These are phyloP conservation scores for Monarcha castaneiventris DNA, from an alignment of 2,113 vertebrate genomes.

Conservation along the genomic window DNA sequence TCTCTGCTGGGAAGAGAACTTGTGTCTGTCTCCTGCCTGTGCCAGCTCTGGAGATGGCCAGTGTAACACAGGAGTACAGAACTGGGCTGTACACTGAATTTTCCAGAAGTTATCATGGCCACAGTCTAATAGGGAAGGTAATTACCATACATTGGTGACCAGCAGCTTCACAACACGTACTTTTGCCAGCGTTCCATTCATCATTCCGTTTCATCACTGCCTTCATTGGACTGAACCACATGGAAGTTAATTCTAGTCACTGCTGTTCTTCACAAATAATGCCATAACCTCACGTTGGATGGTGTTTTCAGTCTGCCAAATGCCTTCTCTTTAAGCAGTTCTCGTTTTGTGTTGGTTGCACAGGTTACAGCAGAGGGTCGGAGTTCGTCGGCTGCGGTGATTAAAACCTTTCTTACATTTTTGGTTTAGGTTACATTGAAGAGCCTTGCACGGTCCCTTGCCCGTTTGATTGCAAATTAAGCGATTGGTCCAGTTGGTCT, in stretches of 20 bases:
- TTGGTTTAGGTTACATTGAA: conserved; percentile 84
- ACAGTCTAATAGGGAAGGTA: background rate
- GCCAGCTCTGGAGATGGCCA: background rate
- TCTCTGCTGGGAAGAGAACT: background rate
- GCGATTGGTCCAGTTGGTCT: conserved; percentile 92
- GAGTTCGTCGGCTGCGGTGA: fast-evolving
- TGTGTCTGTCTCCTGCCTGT: background rate
- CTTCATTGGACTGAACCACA: background rate
- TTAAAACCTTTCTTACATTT: conserved; percentile 36
- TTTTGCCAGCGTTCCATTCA: fast-evolving
- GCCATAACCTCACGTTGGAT: fast-evolving
- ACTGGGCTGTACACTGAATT: background rate
- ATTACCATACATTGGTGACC: background rate
- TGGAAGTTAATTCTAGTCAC: background rate
- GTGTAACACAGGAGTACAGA: background rate
- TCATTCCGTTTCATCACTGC: background rate
- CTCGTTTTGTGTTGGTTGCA: background rate
- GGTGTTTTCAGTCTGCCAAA: background rate
- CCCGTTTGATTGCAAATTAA: conserved; percentile 95
- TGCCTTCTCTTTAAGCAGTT: background rate
- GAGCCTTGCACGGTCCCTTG: conserved; percentile 88
- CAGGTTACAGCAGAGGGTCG: background rate
- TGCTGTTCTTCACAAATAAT: background rate
- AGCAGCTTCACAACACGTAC: background rate
- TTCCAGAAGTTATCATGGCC: background rate